These are phyloP conservation scores for Lytechinus pictus DNA, from an alignment of 35 echinoderm and acorn worm species.

Conservation along the genomic window DNA sequence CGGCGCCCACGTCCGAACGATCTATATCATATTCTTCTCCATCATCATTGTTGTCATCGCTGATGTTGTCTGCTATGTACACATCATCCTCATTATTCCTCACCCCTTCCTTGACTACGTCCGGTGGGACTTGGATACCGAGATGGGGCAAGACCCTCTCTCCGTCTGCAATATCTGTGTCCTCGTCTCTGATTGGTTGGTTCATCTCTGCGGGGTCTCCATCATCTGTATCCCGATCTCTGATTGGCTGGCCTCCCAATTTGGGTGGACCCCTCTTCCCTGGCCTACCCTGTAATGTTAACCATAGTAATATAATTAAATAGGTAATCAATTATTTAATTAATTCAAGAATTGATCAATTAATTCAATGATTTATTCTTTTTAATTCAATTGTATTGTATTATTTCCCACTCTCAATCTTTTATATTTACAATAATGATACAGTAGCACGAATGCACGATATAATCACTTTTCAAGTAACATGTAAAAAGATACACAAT, in stretches of 20 bases:
- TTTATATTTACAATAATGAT: too few relatives aligned
- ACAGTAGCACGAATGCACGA: too few relatives aligned
- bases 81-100: slow-evolving; percentile 57
- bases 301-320: not conserved
- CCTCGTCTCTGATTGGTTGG: not conserved
- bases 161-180: not conserved
- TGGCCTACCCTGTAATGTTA: not conserved
- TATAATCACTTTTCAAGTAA: too few relatives aligned
- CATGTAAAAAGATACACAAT: too few relatives aligned
- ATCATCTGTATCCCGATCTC: not conserved
- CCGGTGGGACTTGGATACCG: slow-evolving; percentile 52
- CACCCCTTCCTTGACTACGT: slow-evolving; percentile 37
- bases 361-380: too few relatives aligned
- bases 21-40: not conserved
- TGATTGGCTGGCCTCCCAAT: not conserved
- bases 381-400: too few relatives aligned
- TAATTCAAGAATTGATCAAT: too few relatives aligned
- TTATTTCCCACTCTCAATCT: too few relatives aligned
- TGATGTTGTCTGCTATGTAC: slow-evolving; percentile 41
- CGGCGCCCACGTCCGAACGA: slow-evolving; percentile 62
- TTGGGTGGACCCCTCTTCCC: slow-evolving; percentile 55
- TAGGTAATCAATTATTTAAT: too few relatives aligned
- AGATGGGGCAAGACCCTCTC: slow-evolving; percentile 41
- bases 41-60: slow-evolving; percentile 50
- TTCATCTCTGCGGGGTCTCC: slow-evolving; percentile 8